Conservation (phyloP, 2,888 invertebrate species). For the Zaprionus bogoriensis region DNA sequence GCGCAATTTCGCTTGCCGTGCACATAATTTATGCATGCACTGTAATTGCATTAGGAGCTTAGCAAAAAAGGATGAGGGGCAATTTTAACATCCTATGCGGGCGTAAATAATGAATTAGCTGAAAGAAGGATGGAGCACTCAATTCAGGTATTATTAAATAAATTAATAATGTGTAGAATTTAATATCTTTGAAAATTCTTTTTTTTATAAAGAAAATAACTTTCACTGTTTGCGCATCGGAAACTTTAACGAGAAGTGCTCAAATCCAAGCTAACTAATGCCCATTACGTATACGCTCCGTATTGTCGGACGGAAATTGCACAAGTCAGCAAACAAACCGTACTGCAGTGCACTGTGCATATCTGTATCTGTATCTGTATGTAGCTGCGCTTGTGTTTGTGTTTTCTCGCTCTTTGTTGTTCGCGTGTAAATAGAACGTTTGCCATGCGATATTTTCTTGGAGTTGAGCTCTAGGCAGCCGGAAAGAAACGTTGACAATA, state of each 20-base stretch:
- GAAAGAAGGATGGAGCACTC: no score
- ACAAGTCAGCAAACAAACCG: slow-evolving; percentile 66
- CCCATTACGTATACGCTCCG: slow-evolving; percentile 52
- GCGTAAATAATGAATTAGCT: not conserved
- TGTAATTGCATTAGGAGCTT: slow-evolving; percentile 18
- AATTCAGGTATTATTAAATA: not conserved
- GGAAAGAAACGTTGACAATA: slow-evolving; percentile 62
- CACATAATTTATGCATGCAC: slow-evolving; percentile 22
- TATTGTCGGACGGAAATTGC: slow-evolving; percentile 65
- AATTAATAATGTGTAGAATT: not conserved
- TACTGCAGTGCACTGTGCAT: slow-evolving; percentile 28
- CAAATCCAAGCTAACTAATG: slow-evolving; percentile 6
- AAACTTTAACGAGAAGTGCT: slow-evolving; percentile 8
- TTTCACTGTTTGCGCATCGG: slow-evolving; percentile 1
- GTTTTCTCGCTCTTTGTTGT: slow-evolving; percentile 14
- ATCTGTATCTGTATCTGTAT: slow-evolving; percentile 17
- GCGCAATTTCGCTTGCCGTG: not conserved
- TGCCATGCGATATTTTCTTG: slow-evolving; percentile 43
- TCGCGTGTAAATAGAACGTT: slow-evolving; percentile 40
- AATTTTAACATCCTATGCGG: not conserved
- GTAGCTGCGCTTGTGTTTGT: slow-evolving; percentile 15
- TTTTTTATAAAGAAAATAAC: no score
- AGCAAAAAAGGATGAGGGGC: not conserved
- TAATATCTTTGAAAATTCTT: not conserved
- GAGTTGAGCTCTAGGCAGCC: slow-evolving; percentile 17